Conservation (phyloP, 2,797 vertebrate genomes). For the Nothura maculosa region DNA sequence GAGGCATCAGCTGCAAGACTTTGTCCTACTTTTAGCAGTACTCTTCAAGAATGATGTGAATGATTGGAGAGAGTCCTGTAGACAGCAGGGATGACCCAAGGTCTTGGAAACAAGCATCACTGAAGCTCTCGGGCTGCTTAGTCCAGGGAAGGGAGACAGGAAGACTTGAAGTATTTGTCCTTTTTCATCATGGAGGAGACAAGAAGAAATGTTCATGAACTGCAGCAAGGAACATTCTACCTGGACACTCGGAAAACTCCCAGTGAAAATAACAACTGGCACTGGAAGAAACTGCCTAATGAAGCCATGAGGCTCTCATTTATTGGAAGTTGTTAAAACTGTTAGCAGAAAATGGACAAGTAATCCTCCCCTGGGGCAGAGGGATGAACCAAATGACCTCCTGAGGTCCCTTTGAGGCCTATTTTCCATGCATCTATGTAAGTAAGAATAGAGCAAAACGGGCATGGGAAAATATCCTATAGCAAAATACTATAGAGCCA, state of each 20-base stretch:
- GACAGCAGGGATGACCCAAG: not conserved
- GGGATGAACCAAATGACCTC: not conserved
- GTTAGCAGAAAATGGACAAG: not conserved
- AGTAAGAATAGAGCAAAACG: not conserved
- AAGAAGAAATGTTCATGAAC: not conserved
- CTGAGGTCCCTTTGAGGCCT: not conserved
- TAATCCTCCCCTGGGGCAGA: not conserved
- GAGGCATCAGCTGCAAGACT: not conserved
- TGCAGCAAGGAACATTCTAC: not conserved
- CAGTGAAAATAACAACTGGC: not conserved
- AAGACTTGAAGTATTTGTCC: not conserved
- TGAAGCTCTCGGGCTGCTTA: not conserved
- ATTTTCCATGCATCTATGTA: not conserved
- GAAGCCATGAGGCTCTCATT: not conserved
- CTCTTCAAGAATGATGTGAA: not conserved
- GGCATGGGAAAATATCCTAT: slow-evolving; percentile 18
- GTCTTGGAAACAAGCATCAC: not conserved
- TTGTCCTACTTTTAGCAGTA: not conserved
- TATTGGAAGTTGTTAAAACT: not conserved
- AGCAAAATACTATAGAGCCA: not conserved
- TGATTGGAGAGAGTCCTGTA: not conserved
- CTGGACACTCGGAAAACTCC: not conserved
- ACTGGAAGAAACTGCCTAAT: not conserved
- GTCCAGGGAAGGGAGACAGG: not conserved
- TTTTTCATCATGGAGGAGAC: not conserved